Conservation (phyloP, 2,113 vertebrate species). For the Nannobrachium achirus region DNA sequence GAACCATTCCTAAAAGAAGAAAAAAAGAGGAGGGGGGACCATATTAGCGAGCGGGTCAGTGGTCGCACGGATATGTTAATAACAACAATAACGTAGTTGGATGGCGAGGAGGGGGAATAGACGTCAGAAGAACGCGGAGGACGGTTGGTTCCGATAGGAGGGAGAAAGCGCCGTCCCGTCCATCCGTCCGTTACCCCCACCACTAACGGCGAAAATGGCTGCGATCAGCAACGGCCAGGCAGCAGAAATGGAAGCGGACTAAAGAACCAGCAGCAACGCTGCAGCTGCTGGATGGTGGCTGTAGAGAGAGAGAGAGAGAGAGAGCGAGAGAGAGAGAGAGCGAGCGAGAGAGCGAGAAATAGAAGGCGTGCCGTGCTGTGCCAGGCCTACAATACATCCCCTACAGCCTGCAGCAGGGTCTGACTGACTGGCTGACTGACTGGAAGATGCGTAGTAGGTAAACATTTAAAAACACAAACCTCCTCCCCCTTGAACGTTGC, state of each 20-base stretch:
- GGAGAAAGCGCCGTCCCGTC: too few species aligned
- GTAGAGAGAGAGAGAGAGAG: too few species aligned
- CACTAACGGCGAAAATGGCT: conserved; percentile 78
- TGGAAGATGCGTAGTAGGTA: conserved; percentile 65
- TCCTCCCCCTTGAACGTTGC: too few species aligned
- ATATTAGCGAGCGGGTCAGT: too few species aligned
- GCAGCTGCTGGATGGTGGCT: conserved; percentile 53
- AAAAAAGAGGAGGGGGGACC: too few species aligned
- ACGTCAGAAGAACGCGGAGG: too few species aligned
- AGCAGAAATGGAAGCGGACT: conserved; percentile 75
- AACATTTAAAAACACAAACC: conserved; percentile 36
- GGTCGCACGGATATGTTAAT: too few species aligned
- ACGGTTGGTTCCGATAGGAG: too few species aligned
- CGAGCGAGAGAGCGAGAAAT: too few species aligned
- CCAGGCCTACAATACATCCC: conserved; percentile 70
- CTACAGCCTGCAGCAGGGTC: conserved; percentile 63
- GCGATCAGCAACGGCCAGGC: conserved; percentile 78
- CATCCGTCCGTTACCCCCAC: conserved; percentile 44
- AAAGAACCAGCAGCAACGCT: too few species aligned
- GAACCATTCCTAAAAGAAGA: conserved; percentile 60
- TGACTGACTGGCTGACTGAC: conserved; percentile 60
- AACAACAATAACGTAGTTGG: conserved; percentile 4
- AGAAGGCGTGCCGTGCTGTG: conserved; percentile 68
- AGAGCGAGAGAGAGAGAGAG: too few species aligned
- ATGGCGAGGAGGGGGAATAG: conserved; percentile 37